Base-by-base conservation (phyloP, 2,797 vertebrate species). In the Poeciliopsis gracilis region DNA sequence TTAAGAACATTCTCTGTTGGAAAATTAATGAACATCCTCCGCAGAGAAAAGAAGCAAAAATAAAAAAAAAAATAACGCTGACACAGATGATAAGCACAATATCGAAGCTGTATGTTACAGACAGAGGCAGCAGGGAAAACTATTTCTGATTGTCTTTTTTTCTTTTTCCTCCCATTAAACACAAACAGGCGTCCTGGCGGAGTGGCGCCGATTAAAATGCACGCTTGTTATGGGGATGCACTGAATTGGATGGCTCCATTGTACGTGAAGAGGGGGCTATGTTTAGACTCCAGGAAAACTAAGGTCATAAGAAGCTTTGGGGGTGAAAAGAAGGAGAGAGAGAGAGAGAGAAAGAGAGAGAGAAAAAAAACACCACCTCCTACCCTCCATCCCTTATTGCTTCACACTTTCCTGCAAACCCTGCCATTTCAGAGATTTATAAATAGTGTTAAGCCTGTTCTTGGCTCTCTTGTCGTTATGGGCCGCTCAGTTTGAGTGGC, bases 391-490 rank as follows among this genome's bases (percentile, higher is more conserved):
- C 90, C 83, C 82, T 90, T 86, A 88, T 91, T 93, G 88, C 91
- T 93, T 91, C 90, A 92, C 91, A 93, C 90, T 93, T 94, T 93
- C 86, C 88, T 92, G 92, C 90, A 94, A 94, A 92, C 91, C 91
- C 92, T 91, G 93, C 92, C 86, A 87, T 93, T 94, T 93, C 86
- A 76, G 86, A 93, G 93, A 91, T 94, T 93, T 94, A 94, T 94
- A 94, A 95, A 95, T 94, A 94, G 93, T 91, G 90, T 94, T 94
- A 94, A 94, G 92, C 91, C 91, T 93, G 89, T 94, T 92, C 90
- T 94, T 92, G 91, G 92, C 92, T 93, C 89, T 88, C 89, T 88
- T 90, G 87, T 91, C 88, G 79, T 92, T 91, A 92, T 88, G 91
- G 91, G 87, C 87, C 84, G 85, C 89, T 93, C 87, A 84, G 81